Base-by-base conservation (phyloP, 1,140 invertebrate species). In the Proales similis region DNA sequence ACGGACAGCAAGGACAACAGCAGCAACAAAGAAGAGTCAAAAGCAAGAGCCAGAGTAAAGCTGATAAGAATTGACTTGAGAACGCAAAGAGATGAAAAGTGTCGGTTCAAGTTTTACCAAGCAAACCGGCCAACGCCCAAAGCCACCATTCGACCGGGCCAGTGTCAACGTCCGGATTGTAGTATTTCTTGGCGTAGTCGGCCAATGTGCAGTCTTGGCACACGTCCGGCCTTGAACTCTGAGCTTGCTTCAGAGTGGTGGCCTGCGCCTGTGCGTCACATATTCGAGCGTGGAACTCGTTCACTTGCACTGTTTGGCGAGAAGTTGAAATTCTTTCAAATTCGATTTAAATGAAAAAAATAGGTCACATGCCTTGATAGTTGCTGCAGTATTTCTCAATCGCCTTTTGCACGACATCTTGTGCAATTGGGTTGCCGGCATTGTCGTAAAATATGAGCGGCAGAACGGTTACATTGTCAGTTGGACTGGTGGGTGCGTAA, bases 11-110 rank as follows among this genome's bases (percentile, higher is more conserved):
- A 29, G 17, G 27, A 14, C 29, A 19, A 11, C 51, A 57, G 45
- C 51, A 57, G 22, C 51, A 57, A 20, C 51, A 57, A n/a, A n/a
- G n/a, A n/a, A n/a, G n/a, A n/a, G n/a, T n/a, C 24, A 57, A 39
- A 22, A 57, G 22, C 3, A 57, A 24, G 11, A 57, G 17, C 33
- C 33, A 57, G 14, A 57, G 5, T 27, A 57, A 22, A 9, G 14
- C 33, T 36, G 33, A 14, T 9, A 36, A 36, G 33, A 36, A 36
- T 36, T 36, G n/a, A 36, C 14, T 36, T 9, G 33, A 36, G 14
- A 36, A 9, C 9, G 33, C 33, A 36, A 36, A 36, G 14, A 14
- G 14, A 9, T 36, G 33, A 36, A 36, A 36, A 14, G n/a, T n/a
- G n/a, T n/a, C n/a, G n/a, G n/a, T n/a, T n/a, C n/a, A n/a, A n/a